Conservation (phyloP, 2,113 vertebrate species). For the Puma concolor region DNA sequence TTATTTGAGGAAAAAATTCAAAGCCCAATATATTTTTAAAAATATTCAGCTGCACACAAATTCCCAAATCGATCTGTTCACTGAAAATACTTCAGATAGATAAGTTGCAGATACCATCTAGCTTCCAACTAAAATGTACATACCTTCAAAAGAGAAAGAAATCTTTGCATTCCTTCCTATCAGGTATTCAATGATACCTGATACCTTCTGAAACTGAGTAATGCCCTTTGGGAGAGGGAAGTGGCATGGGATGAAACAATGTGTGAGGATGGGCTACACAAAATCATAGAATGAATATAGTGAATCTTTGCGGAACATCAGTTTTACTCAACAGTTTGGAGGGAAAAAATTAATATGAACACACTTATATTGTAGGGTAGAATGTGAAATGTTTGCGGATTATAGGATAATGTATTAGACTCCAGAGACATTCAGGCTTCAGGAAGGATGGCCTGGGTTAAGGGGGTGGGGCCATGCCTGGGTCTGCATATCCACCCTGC, state of each 20-base stretch:
- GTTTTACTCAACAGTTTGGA: background rate
- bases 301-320: background rate
- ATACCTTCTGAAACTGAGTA: background rate
- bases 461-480: background rate
- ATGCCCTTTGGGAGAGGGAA: background rate
- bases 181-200: background rate
- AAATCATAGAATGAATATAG: background rate
- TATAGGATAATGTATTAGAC: background rate
- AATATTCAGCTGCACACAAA: conserved; percentile 16
- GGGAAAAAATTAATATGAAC: background rate
- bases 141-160: background rate
- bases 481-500: background rate
- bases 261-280: background rate
- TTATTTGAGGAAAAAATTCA: background rate
- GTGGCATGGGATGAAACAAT: background rate
- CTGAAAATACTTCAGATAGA: background rate
- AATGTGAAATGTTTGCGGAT: background rate
- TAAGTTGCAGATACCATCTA: background rate
- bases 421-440: background rate
- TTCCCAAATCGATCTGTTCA: background rate
- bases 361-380: background rate
- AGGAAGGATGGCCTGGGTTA: background rate
- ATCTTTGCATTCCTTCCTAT: background rate
- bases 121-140: background rate
- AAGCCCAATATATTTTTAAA: background rate